These are phyloP conservation scores for Lepilemur ruficaudatus DNA, from an alignment of 2,797 vertebrate genomes.

Conservation along the genomic window DNA sequence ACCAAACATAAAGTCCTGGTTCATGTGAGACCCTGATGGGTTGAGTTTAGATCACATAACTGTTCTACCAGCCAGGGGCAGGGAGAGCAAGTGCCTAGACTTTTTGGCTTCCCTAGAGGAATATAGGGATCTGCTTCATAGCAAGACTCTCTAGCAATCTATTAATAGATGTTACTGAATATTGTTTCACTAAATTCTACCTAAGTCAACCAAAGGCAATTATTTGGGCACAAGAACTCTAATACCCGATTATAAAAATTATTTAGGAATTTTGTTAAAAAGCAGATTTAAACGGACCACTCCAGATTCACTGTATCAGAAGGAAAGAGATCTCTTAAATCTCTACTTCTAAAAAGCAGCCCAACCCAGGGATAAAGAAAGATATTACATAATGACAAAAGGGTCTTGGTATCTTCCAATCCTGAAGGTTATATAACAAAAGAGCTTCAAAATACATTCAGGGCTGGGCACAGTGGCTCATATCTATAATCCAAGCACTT, in stretches of 20 bases:
- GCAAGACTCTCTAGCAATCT: not conserved
- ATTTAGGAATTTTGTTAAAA: not conserved
- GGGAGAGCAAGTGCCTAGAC: not conserved
- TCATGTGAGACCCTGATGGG: not conserved
- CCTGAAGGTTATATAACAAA: not conserved
- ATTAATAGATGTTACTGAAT: not conserved
- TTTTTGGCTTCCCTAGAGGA: not conserved
- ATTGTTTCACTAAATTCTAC: not conserved
- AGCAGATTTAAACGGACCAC: not conserved
- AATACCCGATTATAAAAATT: not conserved
- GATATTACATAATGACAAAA: not conserved
- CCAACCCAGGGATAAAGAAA: not conserved
- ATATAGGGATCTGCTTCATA: not conserved
- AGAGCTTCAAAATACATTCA: not conserved
- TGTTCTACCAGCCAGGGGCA: not conserved
- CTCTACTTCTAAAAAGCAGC: not conserved
- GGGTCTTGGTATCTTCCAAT: not conserved
- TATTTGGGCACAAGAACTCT: not conserved
- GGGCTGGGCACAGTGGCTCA: not conserved
- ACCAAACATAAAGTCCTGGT: not conserved
- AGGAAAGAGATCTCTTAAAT: not conserved
- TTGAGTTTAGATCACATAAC: not conserved
- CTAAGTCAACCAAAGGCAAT: not conserved
- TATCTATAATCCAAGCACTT: not conserved
- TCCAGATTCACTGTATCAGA: not conserved